These are phyloP conservation scores for Alauda arvensis DNA, from an alignment of 2,797 vertebrate genomes.

Conservation along the genomic window DNA sequence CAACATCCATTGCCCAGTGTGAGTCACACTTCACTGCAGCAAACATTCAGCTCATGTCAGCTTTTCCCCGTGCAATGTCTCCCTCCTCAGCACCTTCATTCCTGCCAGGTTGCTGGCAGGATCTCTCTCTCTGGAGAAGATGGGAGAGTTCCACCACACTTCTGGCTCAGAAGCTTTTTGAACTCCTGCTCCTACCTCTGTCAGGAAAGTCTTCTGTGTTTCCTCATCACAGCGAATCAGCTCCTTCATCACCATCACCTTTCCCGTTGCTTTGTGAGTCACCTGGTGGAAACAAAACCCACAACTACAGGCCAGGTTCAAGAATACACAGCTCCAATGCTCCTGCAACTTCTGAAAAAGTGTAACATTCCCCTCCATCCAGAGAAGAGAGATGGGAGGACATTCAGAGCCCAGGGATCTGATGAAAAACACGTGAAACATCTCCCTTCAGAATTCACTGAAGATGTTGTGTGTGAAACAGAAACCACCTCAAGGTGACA, in stretches of 20 bases:
- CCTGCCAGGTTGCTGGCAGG: neutral
- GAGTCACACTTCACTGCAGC: conserved; percentile 29
- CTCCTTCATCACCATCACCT: conserved; percentile 98
- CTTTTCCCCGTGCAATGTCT: neutral
- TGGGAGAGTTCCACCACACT: neutral
- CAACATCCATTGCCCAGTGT: neutral
- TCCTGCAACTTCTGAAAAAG: neutral
- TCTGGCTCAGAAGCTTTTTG: neutral
- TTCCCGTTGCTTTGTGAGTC: conserved; percentile 91
- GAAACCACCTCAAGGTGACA: neutral
- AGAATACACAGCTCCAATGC: neutral
- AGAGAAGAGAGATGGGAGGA: neutral
- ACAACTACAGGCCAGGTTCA: conserved; percentile 13
- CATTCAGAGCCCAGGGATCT: neutral
- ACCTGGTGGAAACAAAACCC: conserved; percentile 72
- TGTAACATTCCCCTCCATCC: neutral
- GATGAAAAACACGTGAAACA: neutral
- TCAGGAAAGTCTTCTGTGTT: conserved; percentile 92
- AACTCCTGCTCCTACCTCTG: conserved; percentile 78
- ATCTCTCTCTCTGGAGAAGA: neutral
- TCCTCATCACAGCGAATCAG: conserved; percentile 93
- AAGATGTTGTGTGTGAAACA: neutral
- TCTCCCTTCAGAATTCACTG: neutral
- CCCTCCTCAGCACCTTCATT: neutral
- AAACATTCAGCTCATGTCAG: neutral